phyloP scores from a whole-genome alignment of 2,797 vertebrate species.

The Numenius phaeopus region DNA sequence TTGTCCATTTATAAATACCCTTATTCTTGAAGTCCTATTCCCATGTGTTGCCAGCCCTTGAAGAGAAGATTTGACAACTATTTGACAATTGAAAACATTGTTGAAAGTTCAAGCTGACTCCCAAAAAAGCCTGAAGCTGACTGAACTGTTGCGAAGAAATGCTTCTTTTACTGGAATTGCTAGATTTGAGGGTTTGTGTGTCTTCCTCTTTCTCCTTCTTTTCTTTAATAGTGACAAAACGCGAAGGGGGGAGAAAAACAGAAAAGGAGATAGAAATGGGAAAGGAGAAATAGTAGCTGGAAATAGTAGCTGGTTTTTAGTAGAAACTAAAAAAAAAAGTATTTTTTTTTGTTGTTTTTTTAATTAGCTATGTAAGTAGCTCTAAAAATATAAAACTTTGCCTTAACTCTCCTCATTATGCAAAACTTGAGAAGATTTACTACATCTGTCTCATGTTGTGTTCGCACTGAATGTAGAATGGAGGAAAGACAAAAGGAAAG shows the following conservation, averaged over 20 bases:
- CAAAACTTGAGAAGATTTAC: neutral
- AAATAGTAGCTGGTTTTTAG: neutral
- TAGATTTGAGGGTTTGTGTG: neutral
- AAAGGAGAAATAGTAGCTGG: neutral
- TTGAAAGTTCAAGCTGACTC: neutral
- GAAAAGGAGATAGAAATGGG: neutral
- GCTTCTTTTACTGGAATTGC: neutral
- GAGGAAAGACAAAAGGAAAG: neutral
- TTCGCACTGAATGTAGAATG: neutral
- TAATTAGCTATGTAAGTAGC: neutral
- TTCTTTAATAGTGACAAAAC: neutral
- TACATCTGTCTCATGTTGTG: neutral
- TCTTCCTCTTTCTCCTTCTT: neutral
- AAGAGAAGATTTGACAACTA: neutral
- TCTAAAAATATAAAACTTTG: neutral
- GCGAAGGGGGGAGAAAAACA: accelerated
- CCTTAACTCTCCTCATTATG: neutral
- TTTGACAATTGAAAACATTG: neutral
- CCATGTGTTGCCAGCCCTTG: neutral
- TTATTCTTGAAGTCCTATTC: neutral
- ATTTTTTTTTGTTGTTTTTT: neutral
- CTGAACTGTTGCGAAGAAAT: neutral
- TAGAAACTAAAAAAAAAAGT: neutral
- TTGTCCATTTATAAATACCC: neutral
- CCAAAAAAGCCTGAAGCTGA: neutral